Evolutionary conservation across 2,888 invertebrate genomes (phyloP), one percentile per base, ranked within the genome.

Genomic region (Meandrusa payeni): DNA sequence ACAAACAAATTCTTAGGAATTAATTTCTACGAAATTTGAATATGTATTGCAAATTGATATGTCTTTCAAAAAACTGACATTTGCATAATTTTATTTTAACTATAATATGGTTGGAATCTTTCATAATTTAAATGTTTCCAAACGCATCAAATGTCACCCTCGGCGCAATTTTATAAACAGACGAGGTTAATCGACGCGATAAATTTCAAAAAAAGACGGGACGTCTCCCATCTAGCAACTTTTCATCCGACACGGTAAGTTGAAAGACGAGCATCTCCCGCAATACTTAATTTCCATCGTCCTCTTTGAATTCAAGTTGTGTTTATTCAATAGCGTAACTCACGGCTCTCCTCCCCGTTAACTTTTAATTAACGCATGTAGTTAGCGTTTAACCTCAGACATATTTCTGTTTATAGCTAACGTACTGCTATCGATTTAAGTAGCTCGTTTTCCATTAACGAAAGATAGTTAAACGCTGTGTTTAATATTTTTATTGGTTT

Each of bases 281-380:
- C 24, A 17, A 32, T 19, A 32, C 24, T 41, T 54, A 52, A 59
- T 56, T 54, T 50, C 48, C 50, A 46, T 44, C 47, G 33, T 48
- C 44, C 39, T 55, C 59, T 60, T 62, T 53, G 59, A 67, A 61
- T 61, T 54, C 52, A 64, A 66, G 50, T 61, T 64, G 64, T 70
- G 66, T 70, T 72, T 70, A 73, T 73, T 69, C 57, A 72, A 69
- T 69, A 69, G 10, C 27, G 11, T 20, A 37, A 74, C 64, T 59
- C 61, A 61, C 52, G 11, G 34, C 44, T 26, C 55, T 62, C 63
- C 63, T 70, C 67, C 64, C 53, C 43, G 50, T 45, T 51, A 65
- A 72, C 55, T 75, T 76, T 71, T 76, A 75, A 77, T 76, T 64
- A 74, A 69, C 47, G 48, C 47, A 48, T 46, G 33, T 22, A 39